Evolutionary conservation across 2,888 invertebrate species (phyloP), one percentile per base, ranked within the genome.

Genomic region (Eilema sororculum): DNA sequence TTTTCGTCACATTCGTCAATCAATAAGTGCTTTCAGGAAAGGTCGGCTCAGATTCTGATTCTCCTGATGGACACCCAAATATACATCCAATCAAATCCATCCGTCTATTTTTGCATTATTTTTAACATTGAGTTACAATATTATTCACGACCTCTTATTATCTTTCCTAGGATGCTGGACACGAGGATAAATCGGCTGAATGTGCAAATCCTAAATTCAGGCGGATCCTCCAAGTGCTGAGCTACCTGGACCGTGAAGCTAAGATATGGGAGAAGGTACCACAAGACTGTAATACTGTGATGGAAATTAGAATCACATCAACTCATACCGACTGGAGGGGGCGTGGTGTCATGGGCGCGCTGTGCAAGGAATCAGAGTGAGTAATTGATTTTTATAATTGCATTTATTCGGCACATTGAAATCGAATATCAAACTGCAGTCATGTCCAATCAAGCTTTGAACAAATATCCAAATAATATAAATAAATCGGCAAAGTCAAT

Each of bases 321-420:
- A 97, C 97, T 0, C 97, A 97, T 88, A 90, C 94, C 0, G 95
- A 93, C 22, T 97, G 96, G 96, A 90, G 97, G 69, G 97, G 97
- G 16, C 92, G 96, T 65, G 97, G 97, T 0, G 96, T 97, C n/a
- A 97, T 96, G 82, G 96, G 96, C 79, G 95, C 96, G 65, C 93
- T 97, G 2, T 95, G 97, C 80, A 96, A 97, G 74, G 96, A 96
- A 82, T 94, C 97, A 33, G 96, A 96, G 97, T 97, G 89, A 96
- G 96, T 95, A 67, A 28, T 46, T 57, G n/a, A 46, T 67, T 66
- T 28, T 25, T n/a, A 0, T 52, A 20, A 28, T 16, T 59, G 4
- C 20, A 2, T 46, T 20, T 5, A 6, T 6, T 28, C 28, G 28
- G 5, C 20, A 20, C 20, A 46, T 6, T 6, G 5, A 46, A 46